These are phyloP conservation scores for Polyommatus icarus DNA, from an alignment of 2,888 invertebrate species.

Conservation along the genomic window DNA sequence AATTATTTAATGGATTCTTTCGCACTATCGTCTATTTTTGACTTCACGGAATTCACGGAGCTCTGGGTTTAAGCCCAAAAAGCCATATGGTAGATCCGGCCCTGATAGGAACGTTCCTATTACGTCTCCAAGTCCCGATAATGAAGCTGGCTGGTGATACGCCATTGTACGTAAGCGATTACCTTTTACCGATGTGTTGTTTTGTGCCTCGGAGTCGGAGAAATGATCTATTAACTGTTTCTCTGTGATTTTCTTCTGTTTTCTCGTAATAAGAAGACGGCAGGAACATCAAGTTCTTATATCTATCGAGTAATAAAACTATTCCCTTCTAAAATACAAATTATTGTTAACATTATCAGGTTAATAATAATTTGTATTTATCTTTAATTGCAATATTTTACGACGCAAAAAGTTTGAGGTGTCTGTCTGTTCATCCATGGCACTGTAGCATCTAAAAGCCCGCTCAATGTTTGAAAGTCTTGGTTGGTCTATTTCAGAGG, in stretches of 20 bases:
- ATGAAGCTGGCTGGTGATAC: conserved; percentile 24
- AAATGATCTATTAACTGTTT: background rate
- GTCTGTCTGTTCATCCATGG: too few relatives aligned
- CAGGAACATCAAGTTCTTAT: too few relatives aligned
- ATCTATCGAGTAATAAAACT: too few relatives aligned
- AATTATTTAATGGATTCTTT: too few relatives aligned
- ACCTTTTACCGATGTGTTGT: conserved; percentile 22
- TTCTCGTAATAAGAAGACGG: background rate
- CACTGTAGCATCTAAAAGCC: too few relatives aligned
- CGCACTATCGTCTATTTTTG: background rate
- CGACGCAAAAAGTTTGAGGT: too few relatives aligned
- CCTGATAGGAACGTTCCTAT: background rate
- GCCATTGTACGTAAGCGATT: conserved; percentile 26
- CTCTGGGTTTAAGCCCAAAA: background rate
- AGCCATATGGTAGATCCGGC: background rate
- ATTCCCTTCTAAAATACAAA: too few relatives aligned
- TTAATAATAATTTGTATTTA: too few relatives aligned
- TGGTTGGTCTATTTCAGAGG: too few relatives aligned
- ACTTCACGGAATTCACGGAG: background rate
- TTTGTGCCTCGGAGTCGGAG: background rate
- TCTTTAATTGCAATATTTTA: too few relatives aligned
- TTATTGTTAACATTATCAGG: too few relatives aligned
- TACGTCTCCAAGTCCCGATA: conserved; percentile 15
- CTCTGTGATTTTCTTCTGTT: background rate
- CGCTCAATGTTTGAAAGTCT: too few relatives aligned